phyloP scores from a whole-genome alignment of 92 coral and sea anemone species.

The Epizoanthus stellaris region DNA sequence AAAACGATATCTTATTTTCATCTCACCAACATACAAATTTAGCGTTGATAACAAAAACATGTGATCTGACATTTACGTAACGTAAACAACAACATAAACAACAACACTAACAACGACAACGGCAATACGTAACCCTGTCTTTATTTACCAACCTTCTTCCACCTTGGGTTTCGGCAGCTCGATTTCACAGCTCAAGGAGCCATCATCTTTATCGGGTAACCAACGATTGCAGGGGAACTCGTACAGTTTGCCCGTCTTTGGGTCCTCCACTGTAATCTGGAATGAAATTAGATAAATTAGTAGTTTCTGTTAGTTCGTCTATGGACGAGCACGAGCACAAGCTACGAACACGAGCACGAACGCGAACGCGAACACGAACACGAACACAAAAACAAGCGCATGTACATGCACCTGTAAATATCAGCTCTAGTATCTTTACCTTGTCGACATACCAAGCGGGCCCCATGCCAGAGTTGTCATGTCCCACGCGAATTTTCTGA shows the following conservation, averaged over 20 bases:
- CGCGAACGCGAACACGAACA: no score
- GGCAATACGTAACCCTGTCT: not conserved
- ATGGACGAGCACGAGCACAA: not conserved
- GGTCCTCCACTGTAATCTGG: slow-evolving; percentile 66
- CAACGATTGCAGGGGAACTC: slow-evolving; percentile 84
- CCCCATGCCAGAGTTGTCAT: slow-evolving; percentile 34
- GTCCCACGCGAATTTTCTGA: slow-evolving; percentile 37
- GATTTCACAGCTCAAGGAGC: slow-evolving; percentile 57
- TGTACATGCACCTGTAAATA: no score
- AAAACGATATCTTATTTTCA: no score
- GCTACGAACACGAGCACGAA: not conserved
- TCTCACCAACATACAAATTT: no score
- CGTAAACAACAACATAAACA: not conserved
- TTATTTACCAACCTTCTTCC: slow-evolving; percentile 15
- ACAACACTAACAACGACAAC: not conserved
- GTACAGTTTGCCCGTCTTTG: slow-evolving; percentile 64
- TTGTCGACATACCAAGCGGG: slow-evolving; percentile 49
- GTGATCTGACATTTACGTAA: not conserved
- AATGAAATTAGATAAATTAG: not conserved
- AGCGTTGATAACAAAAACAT: not conserved
- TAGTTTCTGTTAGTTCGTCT: not conserved
- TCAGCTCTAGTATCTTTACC: not conserved
- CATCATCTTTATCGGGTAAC: slow-evolving; percentile 82
- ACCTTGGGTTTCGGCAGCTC: slow-evolving; percentile 32
- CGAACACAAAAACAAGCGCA: no score